phyloP scores from a whole-genome alignment of 2,113 vertebrate species.

The Podocnemis expansa region DNA sequence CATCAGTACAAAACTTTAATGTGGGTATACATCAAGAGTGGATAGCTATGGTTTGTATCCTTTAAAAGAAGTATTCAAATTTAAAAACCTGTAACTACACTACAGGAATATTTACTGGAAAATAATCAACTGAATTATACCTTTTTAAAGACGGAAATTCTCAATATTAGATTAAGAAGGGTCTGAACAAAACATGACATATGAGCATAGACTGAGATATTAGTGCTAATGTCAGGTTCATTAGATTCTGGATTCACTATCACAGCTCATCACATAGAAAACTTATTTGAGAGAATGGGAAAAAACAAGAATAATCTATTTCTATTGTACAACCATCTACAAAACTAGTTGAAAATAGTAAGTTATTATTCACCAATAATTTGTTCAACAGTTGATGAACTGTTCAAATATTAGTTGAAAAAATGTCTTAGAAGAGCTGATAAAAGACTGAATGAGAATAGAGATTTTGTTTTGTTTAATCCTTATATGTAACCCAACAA shows the following conservation, averaged over 20 bases:
- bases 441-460: background rate
- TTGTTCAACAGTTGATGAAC: background rate
- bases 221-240: background rate
- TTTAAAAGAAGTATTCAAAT: background rate
- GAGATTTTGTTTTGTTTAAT: background rate
- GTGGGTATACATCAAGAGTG: background rate
- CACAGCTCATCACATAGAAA: background rate
- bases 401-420: background rate
- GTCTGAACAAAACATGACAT: conserved; percentile 29
- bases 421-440: background rate
- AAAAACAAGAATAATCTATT: background rate
- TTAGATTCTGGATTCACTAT: background rate
- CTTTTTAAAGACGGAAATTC: background rate
- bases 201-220: background rate
- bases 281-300: fast-evolving
- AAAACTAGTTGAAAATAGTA: background rate
- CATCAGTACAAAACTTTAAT: background rate
- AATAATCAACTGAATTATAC: conserved; percentile 9
- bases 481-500: background rate
- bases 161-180: conserved; percentile 18
- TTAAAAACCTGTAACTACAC: background rate
- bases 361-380: background rate
- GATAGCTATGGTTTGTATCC: background rate
- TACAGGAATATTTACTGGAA: conserved; percentile 41
- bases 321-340: background rate